Evolutionary conservation across 2,888 invertebrate genomes (phyloP), one percentile per base, ranked within the genome.

Genomic region (Deroplatys truncata): DNA sequence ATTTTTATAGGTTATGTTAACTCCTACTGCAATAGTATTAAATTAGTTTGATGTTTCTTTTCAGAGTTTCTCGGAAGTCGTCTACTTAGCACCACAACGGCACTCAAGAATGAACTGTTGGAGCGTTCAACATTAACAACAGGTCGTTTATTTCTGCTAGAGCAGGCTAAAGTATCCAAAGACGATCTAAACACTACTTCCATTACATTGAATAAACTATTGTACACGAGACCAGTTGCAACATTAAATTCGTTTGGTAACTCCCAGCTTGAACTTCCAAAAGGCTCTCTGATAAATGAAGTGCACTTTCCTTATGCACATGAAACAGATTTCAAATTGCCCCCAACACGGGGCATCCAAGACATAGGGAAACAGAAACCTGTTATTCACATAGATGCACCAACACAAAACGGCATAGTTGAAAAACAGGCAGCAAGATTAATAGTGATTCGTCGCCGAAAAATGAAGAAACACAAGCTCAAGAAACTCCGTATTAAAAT

Each of bases 401-500:
- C 95, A 0, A 92, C 94, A 0, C 91, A 92, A 1, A 92, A 92
- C 5, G 93, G 93, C 88, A 92, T 93, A 28, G 94, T 95, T 87
- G 96, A 96, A 92, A 97, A 96, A 92, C 95, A 96, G 92, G 97
- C 98, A 0, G 95, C 95, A 0, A 94, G 97, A 88, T 93, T 98
- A 90, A 96, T 98, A 91, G 96, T 97, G 0, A 97, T 98, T 82
- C 94, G 98, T 87, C 94, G 96, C 88, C 95, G 95, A 89, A 98
- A 98, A 93, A 98, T 98, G 97, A 97, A 96, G 93, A 97, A 96
- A 92, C 98, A 98, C 92, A 97, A 98, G 93, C 94, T 97, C 85
- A 96, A 94, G 93, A 98, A 98, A 93, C 94, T 97, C 89, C 95
- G 97, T 91, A 98, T 97, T 92, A 95, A 94, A 92, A 97, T 97